A percentile compares a stretch with the other conserved stretches of the same genome.
phyloP scores from a whole-genome alignment of 2,113 vertebrate species.

The Sterrhoptilus dennistouni region DNA sequence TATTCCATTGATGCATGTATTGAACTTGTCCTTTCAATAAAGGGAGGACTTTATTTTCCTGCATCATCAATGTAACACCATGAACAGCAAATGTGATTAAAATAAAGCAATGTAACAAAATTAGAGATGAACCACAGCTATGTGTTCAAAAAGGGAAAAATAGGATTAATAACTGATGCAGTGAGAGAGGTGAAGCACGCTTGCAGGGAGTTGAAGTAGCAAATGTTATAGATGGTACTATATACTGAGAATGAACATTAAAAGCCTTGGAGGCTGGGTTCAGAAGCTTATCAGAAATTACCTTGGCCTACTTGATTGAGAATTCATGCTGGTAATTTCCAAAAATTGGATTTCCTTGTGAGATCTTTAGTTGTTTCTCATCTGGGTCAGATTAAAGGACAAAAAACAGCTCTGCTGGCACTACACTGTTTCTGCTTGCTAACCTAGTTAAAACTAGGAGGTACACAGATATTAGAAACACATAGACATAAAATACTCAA shows the following conservation, averaged over 20 bases:
- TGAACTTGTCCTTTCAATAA: neutral
- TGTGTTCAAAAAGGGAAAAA: neutral
- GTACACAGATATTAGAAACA: neutral
- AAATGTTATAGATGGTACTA: slow-evolving; percentile 37
- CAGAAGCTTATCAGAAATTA: slow-evolving; percentile 60
- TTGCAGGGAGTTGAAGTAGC: slow-evolving; percentile 24
- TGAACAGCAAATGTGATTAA: neutral
- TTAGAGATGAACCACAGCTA: slow-evolving; percentile 5
- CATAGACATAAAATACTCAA: neutral
- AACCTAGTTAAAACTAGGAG: slow-evolving; percentile 24
- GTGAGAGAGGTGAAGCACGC: slow-evolving; percentile 24
- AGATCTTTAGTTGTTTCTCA: slow-evolving; percentile 32
- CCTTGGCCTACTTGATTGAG: slow-evolving; percentile 37
- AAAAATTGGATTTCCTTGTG: slow-evolving; percentile 55
- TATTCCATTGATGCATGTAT: neutral
- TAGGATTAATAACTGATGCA: slow-evolving; percentile 30
- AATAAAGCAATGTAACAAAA: slow-evolving; percentile 8
- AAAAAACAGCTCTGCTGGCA: slow-evolving; percentile 36
- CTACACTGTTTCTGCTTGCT: slow-evolving; percentile 13
- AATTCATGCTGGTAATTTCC: slow-evolving; percentile 63
- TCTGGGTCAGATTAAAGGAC: slow-evolving; percentile 54
- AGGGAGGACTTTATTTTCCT: neutral
- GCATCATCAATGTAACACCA: neutral
- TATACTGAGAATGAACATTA: slow-evolving; percentile 17
- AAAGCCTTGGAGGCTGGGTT: slow-evolving; percentile 25